Percentiles rank a stretch among this genome's conserved stretches.
These are phyloP conservation scores for Holothuria glaberrima DNA, from an alignment of 35 echinoderm and acorn worm species.

Conservation along the genomic window DNA sequence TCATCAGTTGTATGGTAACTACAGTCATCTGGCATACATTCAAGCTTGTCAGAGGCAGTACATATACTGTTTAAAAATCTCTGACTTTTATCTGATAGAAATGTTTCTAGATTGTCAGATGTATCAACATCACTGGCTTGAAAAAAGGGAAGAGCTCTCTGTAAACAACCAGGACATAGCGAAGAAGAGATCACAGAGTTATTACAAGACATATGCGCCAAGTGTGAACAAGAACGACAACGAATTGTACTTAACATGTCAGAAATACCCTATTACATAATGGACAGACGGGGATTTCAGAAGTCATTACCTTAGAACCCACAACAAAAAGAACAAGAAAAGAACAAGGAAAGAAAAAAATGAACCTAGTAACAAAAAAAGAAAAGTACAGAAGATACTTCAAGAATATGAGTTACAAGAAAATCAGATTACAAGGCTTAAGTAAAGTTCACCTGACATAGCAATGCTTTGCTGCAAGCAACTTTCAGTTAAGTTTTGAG, in stretches of 20 bases:
- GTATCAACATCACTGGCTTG: not conserved
- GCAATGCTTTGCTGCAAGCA: not conserved
- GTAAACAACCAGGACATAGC: conserved; percentile 2
- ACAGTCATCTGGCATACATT: not conserved
- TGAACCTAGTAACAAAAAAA: not conserved
- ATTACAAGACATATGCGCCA: not conserved
- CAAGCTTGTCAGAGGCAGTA: not conserved
- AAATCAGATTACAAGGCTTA: not conserved
- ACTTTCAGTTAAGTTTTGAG: not conserved
- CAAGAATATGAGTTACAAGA: not conserved
- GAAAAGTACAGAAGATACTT: not conserved
- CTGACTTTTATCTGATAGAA: not conserved
- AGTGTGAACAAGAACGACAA: not conserved
- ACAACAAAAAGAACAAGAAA: not conserved
- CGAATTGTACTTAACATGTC: not conserved
- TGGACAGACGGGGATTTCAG: not conserved
- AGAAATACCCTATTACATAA: conserved; percentile 14
- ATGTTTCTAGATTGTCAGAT: not conserved
- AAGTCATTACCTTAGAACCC: conserved; percentile 1
- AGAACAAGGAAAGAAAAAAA: not conserved
- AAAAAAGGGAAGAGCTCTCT: not conserved
- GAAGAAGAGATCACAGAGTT: not conserved
- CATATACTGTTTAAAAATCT: not conserved
- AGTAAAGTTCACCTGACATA: not conserved
- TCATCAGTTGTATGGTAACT: not conserved